Evolutionary conservation across 2,113 vertebrate genomes (phyloP).

Genomic region (Daubentonia madagascariensis): DNA sequence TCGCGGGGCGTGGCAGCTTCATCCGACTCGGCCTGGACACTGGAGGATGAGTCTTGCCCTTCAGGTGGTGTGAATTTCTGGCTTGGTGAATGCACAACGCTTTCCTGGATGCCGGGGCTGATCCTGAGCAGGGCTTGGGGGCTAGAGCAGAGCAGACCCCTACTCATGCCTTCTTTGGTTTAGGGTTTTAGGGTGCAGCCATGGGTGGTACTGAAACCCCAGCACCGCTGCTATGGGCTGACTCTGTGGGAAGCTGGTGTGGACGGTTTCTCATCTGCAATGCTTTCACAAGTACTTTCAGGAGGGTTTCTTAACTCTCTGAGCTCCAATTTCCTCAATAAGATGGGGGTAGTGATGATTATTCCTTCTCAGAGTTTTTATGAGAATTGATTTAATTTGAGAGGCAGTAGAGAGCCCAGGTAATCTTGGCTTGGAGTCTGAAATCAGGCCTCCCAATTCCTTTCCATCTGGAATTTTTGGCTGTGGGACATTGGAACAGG

Average conservation of each 20-base stretch:
- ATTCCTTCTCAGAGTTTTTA: neutral
- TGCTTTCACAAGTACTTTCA: neutral
- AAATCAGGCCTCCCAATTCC: neutral
- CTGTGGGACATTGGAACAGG: neutral
- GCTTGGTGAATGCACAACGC: neutral
- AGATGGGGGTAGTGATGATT: neutral
- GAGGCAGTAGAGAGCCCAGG: neutral
- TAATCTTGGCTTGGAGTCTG: neutral
- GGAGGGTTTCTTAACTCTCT: neutral
- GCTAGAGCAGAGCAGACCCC: neutral
- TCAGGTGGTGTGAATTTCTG: neutral
- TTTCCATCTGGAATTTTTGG: neutral
- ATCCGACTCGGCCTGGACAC: neutral
- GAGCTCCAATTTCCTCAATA: neutral
- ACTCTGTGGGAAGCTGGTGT: neutral
- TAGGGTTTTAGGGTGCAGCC: neutral
- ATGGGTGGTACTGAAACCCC: neutral
- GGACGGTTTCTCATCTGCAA: neutral
- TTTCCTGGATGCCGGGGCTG: neutral
- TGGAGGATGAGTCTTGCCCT: neutral
- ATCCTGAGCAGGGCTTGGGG: neutral
- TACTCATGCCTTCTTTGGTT: neutral
- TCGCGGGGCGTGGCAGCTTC: rapidly evolving
- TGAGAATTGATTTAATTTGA: neutral
- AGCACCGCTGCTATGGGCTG: neutral